Evolutionary conservation across 2,888 invertebrate species (phyloP).

Genomic region (Campaea margaritaria): DNA sequence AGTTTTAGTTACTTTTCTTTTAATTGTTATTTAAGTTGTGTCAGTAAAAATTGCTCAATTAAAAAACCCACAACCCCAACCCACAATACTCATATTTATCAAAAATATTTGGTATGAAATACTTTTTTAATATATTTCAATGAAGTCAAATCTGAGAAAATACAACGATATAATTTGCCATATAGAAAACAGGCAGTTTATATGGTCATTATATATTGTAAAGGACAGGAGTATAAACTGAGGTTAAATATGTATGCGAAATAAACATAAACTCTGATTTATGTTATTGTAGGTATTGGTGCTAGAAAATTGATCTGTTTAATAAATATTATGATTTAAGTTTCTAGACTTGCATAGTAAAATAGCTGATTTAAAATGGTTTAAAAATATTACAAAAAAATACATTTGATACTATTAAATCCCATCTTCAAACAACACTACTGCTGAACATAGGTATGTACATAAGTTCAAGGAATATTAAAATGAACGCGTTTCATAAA

Average conservation of each 20-base stretch:
- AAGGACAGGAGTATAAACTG: constrained; percentile 43
- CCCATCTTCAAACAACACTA: too few relatives aligned
- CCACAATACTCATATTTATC: background rate
- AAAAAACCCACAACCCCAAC: too few relatives aligned
- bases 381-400: too few relatives aligned
- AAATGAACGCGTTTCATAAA: too few relatives aligned
- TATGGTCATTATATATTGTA: constrained; percentile 42
- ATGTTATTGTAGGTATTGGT: constrained; percentile 37
- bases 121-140: background rate
- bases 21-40: too few relatives aligned
- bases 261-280: constrained; percentile 44
- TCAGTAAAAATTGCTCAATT: too few relatives aligned
- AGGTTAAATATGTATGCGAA: constrained; percentile 42
- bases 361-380: too few relatives aligned
- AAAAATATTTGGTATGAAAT: background rate
- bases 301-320: constrained; percentile 43
- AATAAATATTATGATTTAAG: constrained; percentile 30
- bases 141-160: background rate
- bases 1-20: too few relatives aligned
- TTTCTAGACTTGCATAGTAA: background rate
- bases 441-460: too few relatives aligned
- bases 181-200: constrained; percentile 24
- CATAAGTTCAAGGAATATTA: too few relatives aligned
- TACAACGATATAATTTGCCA: constrained; percentile 15
- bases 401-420: too few relatives aligned